Base-by-base conservation (phyloP, 2,113 vertebrate species). In the Clarias magur region DNA sequence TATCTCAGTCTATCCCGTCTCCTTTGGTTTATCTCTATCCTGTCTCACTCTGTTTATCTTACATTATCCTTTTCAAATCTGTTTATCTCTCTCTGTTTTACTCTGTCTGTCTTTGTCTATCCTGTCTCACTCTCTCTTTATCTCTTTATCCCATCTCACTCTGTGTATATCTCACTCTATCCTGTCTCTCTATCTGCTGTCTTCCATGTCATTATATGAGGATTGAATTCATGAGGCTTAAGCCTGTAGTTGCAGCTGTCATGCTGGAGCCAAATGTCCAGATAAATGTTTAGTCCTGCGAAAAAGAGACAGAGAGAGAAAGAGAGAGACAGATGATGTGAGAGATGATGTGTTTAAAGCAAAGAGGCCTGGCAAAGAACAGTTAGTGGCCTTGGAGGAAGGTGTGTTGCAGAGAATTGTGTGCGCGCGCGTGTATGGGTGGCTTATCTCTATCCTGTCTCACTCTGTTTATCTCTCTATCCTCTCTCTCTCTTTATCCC, bases 281-380 rank as follows among this genome's bases (percentile, higher is more conserved):
- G 15, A 60, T 73, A 27, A 78, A 62, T 79, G 53, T 79, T 79
- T 57, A 57, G 25, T 12, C 38, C 11, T 27, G 27, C 13, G 25
- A 62, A 34, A 27, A 42, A 79, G 25, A 56, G 17, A 34, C n/a
- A 34, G 56, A 15, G n/a, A 68, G 65, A 70, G 16, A 23, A 27
- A 68, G 42, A 84, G 67, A 84, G 23, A 30, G 53, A 65, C 15
- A 34, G 73, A 80, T 1, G 19, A 30, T 63, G 59, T 30, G 25
- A 62, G 15, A 75, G 57, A 27, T 8, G 72, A 30, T 48, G 42
- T 48, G 60, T 80, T 68, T 67, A 80, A 63, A 73, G 84, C 53
- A 68, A 23, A 68, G 62, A 30, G 57, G 59, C 75, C 38, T 67
- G 84, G 38, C 56, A 91, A 93, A 89, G 72, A 82, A 85, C 88